Conservation (phyloP, 2,797 vertebrate genomes). For the Pipistrellus nathusii region DNA sequence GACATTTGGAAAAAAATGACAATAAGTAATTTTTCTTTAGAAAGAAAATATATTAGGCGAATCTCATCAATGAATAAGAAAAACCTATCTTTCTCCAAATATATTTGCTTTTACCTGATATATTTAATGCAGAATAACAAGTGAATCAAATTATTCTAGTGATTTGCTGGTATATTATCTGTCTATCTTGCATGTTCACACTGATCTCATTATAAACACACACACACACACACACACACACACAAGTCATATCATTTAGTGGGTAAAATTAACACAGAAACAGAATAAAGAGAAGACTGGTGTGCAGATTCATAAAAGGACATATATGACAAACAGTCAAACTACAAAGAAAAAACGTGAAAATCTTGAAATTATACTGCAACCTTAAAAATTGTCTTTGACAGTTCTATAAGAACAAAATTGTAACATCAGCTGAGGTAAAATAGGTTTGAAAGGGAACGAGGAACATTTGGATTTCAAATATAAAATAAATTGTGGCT, state of each 20-base stretch:
- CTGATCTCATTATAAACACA: background rate
- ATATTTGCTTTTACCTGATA: background rate
- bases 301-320: constrained; percentile 3
- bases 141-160: background rate
- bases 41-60: background rate
- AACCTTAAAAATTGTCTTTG: constrained; percentile 57
- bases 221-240: background rate
- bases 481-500: constrained; percentile 61
- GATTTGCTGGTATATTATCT: background rate
- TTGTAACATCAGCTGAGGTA: constrained; percentile 54
- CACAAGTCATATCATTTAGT: background rate
- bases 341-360: constrained; percentile 29
- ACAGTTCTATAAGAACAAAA: constrained; percentile 47
- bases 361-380: constrained; percentile 47
- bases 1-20: background rate
- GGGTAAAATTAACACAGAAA: constrained; percentile 24
- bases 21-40: background rate
- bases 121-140: background rate
- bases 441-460: constrained; percentile 18
- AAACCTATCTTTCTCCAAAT: background rate
- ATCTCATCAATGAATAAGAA: background rate
- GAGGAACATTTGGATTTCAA: constrained; percentile 60
- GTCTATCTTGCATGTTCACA: background rate
- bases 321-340: constrained; percentile 39
- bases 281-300: background rate